phyloP scores from a whole-genome alignment of 2,113 vertebrate species.

The Pelecanoides urinatrix region DNA sequence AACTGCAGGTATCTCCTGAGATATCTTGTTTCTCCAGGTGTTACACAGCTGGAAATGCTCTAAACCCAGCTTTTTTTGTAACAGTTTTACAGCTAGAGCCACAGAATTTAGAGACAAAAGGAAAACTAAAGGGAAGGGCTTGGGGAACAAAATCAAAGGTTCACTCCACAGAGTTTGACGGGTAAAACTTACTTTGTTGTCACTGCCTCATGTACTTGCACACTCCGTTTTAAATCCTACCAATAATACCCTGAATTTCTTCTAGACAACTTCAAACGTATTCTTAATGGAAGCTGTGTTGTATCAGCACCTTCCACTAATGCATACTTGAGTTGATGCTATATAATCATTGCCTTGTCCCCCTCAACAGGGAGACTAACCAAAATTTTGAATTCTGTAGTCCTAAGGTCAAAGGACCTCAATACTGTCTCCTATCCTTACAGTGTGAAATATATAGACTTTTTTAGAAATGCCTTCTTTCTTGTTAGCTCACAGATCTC shows the following conservation, averaged over 20 bases:
- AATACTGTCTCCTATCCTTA: not conserved
- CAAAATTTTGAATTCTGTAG: not conserved
- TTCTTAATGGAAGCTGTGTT: not conserved
- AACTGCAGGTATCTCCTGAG: not conserved
- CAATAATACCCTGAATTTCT: not conserved
- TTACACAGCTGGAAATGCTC: not conserved
- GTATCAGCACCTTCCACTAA: not conserved
- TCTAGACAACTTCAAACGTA: not conserved
- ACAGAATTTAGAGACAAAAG: not conserved
- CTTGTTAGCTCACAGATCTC: not conserved
- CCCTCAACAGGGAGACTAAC: not conserved
- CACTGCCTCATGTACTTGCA: not conserved
- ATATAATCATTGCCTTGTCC: not conserved
- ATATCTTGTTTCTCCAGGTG: not conserved
- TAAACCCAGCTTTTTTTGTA: not conserved
- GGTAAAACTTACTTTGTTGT: not conserved
- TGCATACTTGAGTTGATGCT: not conserved
- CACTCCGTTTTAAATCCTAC: not conserved
- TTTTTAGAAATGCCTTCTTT: not conserved
- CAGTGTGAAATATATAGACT: not conserved
- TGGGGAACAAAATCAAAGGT: not conserved
- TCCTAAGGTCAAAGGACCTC: not conserved
- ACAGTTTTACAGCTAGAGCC: not conserved
- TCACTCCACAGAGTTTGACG: not conserved
- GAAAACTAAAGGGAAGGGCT: slow-evolving; percentile 4